Base-by-base conservation (phyloP, 2,888 invertebrate genomes). In the Cephus runcator region DNA sequence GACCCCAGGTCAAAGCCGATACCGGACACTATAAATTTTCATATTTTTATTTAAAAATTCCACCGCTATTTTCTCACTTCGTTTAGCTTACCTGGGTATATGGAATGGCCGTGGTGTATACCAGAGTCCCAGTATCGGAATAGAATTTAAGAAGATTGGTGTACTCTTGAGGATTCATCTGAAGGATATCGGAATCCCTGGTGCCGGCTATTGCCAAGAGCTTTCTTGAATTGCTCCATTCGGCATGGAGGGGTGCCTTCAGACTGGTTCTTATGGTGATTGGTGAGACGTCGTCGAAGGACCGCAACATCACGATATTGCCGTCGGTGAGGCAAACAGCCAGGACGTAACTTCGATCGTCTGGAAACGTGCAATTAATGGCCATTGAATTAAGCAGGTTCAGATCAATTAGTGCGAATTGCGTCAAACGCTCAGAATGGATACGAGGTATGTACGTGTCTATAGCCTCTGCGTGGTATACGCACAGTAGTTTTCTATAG, bases 1-100 rank as follows among this genome's bases (percentile, higher is more conserved):
- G 99, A 36, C 98, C 99, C 99, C 99, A 99, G 12, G 99, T 99
- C 88, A 99, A 93, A 1, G 98, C 98, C 75, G 98, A 96, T 77
- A 99, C 97, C 9, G 96, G 95, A 83, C 96, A 94, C 96, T 96
- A 88, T 77, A 91, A 92, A 69, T 40, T 15, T 15, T 40, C 0
- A 40, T 15, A 40, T 40, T 40, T 40, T 40, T 15, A 15, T 6
- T 15, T 15, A 6, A 40, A 40, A 6, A 15, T 40, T 40, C 0
- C 1, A 15, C 2, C 6, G 4, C 15, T 2, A 0, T 15, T 0
- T 40, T 15, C 0, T 40, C 15, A 6, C 15, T 4, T 9, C 36
- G 0, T 76, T 6, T 40, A 15, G 88, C 90, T 89, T 86, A 96
- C 96, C 93, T 95, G 95, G 73, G 94, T 95, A 86, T 94, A 95